Evolutionary conservation across 2,113 vertebrate genomes (phyloP).

Genomic region (Spilogale gracilis): DNA sequence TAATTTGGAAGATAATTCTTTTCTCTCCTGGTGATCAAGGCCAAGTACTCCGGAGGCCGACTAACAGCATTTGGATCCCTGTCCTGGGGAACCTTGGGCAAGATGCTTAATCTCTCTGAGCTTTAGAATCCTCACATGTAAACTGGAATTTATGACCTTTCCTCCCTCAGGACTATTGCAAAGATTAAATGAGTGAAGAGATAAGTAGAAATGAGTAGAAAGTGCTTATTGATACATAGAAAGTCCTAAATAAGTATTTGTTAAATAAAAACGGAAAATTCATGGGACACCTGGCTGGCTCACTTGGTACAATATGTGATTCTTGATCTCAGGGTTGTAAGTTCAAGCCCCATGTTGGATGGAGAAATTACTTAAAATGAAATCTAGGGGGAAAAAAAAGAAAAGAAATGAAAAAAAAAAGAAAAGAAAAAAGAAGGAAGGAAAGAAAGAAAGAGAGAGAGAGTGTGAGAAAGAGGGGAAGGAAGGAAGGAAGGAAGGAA

Average conservation of each 20-base stretch:
- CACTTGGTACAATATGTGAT: neutral
- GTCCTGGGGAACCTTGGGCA: neutral
- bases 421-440: too few relatives aligned
- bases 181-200: neutral
- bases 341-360: neutral
- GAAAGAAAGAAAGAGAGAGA: too few relatives aligned
- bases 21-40: neutral
- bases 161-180: neutral
- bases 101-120: neutral
- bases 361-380: neutral
- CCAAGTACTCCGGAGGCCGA: neutral
- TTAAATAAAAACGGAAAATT: slow-evolving; percentile 4
- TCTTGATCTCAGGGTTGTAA: neutral
- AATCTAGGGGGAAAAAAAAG: neutral
- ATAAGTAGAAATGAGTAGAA: neutral
- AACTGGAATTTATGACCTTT: neutral
- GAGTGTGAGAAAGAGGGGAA: too few relatives aligned
- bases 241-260: neutral
- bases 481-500: too few relatives aligned
- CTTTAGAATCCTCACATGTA: neutral
- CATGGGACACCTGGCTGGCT: neutral
- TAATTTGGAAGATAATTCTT: neutral
- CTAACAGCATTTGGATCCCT: neutral
- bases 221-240: neutral
- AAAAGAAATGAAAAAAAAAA: too few relatives aligned